Evolutionary conservation across 2,113 vertebrate genomes (phyloP).

Genomic region (Scalopus aquaticus): DNA sequence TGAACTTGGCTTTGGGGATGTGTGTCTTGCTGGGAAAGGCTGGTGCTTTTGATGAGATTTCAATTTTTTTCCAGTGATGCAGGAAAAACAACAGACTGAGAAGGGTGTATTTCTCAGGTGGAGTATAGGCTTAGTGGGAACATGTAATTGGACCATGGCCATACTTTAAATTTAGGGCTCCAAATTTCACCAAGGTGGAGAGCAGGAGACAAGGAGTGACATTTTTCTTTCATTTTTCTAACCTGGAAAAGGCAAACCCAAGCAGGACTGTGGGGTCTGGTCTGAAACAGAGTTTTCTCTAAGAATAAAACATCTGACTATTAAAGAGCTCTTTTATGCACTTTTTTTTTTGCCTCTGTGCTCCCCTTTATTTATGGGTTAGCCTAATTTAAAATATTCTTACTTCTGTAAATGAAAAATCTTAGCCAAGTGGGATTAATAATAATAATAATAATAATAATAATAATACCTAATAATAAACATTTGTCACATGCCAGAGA

Average conservation of each 20-base stretch:
- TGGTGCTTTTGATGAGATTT: constrained; percentile 73
- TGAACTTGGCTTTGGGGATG: constrained; percentile 62
- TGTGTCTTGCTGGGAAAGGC: constrained; percentile 64
- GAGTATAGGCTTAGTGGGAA: neutral
- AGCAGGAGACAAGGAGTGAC: neutral
- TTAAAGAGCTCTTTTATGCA: neutral
- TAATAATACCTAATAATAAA: neutral
- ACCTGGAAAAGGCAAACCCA: constrained; percentile 14
- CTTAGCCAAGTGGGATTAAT: neutral
- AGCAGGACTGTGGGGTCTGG: neutral
- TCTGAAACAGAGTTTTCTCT: constrained; percentile 24
- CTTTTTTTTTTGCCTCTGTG: neutral
- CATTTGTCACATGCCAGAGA: neutral
- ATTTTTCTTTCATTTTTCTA: constrained; percentile 23
- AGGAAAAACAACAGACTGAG: neutral
- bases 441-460: neutral
- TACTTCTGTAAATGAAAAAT: constrained; percentile 27
- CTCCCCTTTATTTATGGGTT: neutral
- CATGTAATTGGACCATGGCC: neutral
- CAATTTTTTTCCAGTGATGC: constrained; percentile 40
- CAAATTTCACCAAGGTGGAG: neutral
- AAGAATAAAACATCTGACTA: neutral
- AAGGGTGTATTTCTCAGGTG: neutral
- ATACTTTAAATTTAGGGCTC: neutral
- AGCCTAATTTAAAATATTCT: constrained; percentile 19